Evolutionary conservation across 2,888 invertebrate species (phyloP), one percentile per base, ranked within the genome.

Genomic region (Troides helena): DNA sequence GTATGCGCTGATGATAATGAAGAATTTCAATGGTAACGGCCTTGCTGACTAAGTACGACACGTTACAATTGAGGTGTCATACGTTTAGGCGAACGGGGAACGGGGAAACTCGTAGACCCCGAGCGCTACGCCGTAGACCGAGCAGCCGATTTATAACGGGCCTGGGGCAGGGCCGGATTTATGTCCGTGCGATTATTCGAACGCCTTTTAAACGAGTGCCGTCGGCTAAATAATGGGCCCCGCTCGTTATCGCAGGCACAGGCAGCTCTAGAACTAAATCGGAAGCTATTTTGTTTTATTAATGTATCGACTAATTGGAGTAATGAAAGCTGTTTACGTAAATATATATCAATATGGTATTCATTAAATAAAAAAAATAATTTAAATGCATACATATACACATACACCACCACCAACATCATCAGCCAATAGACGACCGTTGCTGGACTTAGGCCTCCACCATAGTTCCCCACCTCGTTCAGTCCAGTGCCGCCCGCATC

Each of bases 181-280:
- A 86, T 85, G 81, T 79, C 70, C 46, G 72, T 62, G 74, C 84
- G 85, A 86, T 87, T 85, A 86, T 81, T 81, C 78, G 77, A 85
- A 83, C 79, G 83, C 78, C 81, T 84, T 85, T 84, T 84, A 85
- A 86, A 82, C 78, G 78, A 75, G 43, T 76, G 74, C 71, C 79
- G 77, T 77, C 73, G 75, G 74, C 73, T 80, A 80, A 85, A 76
- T 80, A 76, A 78, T 82, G 78, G 79, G 68, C 58, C 30, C 59
- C 46, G 30, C 57, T 59, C 70, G 57, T 63, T 70, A 71, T 73
- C 71, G 68, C 53, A 43, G 68, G 69, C 68, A 64, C 69, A 58
- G 53, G n/a, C 58, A 67, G 43, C 65, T 66, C 69, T 61, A 62
- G 65, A 58, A 70, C 25, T 59, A 65, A 72, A 60, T 67, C 56